Conservation (phyloP, 2,113 vertebrate species). For the Gymnocephalus cernua region DNA sequence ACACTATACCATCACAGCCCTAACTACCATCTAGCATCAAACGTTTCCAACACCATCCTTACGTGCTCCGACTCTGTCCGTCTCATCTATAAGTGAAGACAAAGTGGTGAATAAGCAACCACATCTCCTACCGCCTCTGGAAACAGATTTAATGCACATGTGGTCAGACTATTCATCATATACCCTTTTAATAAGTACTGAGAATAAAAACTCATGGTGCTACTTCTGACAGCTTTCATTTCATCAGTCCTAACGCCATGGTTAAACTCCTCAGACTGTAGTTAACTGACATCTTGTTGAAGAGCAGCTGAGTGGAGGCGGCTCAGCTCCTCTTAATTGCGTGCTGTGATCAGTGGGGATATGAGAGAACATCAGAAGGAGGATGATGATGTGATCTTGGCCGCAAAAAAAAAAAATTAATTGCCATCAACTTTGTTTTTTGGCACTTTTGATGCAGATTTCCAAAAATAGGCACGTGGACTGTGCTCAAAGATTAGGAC, state of each 20-base stretch:
- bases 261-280: constrained; percentile 13
- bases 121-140: neutral
- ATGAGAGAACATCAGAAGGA: constrained; percentile 20
- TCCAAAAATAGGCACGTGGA: constrained; percentile 49
- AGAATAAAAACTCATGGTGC: neutral
- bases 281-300: constrained; percentile 2
- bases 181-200: neutral
- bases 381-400: constrained; percentile 8
- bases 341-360: constrained; percentile 1
- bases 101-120: neutral
- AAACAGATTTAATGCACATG: neutral
- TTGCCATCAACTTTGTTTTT: constrained; percentile 33
- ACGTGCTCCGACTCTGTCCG: neutral
- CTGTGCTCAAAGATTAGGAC: constrained; percentile 36
- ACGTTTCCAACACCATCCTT: neutral
- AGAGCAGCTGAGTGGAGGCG: constrained; percentile 16
- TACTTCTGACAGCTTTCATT: neutral
- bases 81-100: neutral
- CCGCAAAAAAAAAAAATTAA: constrained; percentile 34
- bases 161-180: neutral
- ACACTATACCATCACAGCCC: no score
- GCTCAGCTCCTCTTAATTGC: constrained; percentile 22
- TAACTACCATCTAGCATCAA: neutral
- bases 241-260: neutral
- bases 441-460: constrained; percentile 43